Conservation (phyloP, 1,140 invertebrate species). For the Diorhabda sublineata region DNA sequence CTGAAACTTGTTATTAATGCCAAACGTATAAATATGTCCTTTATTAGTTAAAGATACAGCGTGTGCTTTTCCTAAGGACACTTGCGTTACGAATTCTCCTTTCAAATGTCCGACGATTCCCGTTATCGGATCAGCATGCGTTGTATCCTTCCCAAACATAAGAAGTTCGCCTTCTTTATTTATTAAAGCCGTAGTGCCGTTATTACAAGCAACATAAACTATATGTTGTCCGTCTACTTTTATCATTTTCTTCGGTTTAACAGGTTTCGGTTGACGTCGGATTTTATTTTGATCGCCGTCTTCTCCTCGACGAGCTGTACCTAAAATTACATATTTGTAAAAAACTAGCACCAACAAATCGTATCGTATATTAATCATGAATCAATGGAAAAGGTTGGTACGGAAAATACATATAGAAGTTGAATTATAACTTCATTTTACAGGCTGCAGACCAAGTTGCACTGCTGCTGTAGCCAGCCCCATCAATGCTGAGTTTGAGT, state of each 20-base stretch:
- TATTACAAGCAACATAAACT: conserved; percentile 83
- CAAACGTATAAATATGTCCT: conserved; percentile 92
- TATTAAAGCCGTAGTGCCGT: conserved; percentile 89
- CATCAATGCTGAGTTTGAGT: no score
- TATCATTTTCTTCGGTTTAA: conserved; percentile 88
- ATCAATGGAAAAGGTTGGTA: no score
- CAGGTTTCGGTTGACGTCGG: conserved; percentile 81
- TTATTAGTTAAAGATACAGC: conserved; percentile 82
- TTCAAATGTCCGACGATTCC: conserved; percentile 69
- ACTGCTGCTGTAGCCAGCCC: no score
- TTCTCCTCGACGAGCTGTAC: conserved; percentile 86
- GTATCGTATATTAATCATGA: no score
- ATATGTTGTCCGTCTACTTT: conserved; percentile 84
- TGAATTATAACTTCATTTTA: no score
- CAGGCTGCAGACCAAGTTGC: no score
- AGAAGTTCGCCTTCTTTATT: conserved; percentile 83
- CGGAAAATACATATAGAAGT: no score
- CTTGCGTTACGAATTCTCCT: conserved; percentile 75
- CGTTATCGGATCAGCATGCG: conserved; percentile 75
- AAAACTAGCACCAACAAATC: no score
- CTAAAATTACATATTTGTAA: conserved; percentile 53
- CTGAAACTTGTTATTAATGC: conserved; percentile 96
- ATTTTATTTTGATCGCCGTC: conserved; percentile 86
- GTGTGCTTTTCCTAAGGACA: conserved; percentile 94
- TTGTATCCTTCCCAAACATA: conserved; percentile 94